These are phyloP conservation scores for Cryptotermes secundus DNA, from an alignment of 1,140 invertebrate species.

Conservation along the genomic window DNA sequence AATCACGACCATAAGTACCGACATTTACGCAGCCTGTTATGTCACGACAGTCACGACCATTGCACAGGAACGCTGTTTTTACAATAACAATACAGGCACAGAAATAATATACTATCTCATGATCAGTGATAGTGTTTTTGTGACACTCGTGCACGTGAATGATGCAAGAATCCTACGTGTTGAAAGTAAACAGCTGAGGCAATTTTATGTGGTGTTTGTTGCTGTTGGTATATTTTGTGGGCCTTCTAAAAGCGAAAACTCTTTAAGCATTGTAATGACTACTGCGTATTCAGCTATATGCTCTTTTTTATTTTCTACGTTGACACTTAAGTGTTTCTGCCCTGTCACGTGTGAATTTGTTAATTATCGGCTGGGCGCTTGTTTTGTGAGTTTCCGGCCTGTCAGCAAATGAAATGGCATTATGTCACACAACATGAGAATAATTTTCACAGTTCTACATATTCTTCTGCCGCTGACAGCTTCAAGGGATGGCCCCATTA, in stretches of 20 bases:
- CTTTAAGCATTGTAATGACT: not conserved
- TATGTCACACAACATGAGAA: not conserved
- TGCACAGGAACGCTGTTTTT: not conserved
- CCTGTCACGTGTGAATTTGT: not conserved
- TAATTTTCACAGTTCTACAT: not conserved
- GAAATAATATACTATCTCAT: not conserved
- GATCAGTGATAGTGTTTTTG: not conserved
- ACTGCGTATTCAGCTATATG: not conserved
- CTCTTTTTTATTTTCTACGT: not conserved
- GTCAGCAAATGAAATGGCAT: not conserved
- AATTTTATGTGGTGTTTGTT: not conserved
- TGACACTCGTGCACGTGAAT: not conserved
- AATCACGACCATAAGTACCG: not conserved
- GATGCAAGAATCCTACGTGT: not conserved
- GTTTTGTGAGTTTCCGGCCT: not conserved
- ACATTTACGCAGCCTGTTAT: too few species aligned
- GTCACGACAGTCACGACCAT: not conserved
- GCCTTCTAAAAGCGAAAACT: not conserved
- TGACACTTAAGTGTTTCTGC: not conserved
- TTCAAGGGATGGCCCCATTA: not conserved
- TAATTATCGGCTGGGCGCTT: not conserved
- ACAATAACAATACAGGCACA: not conserved
- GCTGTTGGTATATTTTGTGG: not conserved
- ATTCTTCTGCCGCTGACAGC: not conserved
- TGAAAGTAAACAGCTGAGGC: not conserved